Percentiles rank a stretch among this genome's conserved stretches.
Conservation (phyloP, 1,140 invertebrate species). For the Branchinecta lindahli region DNA sequence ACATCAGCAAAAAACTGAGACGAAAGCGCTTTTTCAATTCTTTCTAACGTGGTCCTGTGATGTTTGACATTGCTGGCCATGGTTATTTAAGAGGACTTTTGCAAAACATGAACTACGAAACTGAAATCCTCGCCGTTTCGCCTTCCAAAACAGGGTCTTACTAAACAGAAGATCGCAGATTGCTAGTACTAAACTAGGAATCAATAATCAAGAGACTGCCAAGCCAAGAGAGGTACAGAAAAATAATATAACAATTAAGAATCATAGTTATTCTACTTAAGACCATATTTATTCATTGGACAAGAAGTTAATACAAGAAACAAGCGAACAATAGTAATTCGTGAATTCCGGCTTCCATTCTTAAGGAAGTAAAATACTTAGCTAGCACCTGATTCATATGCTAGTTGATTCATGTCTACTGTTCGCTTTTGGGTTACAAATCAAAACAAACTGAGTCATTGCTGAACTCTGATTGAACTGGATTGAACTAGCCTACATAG, state of each 20-base stretch:
- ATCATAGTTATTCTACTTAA: not conserved
- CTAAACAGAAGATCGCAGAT: not conserved
- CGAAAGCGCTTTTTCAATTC: slow-evolving; percentile 38
- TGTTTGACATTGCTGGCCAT: slow-evolving; percentile 30
- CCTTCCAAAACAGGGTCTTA: slow-evolving; percentile 1
- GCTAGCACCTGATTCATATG: not conserved
- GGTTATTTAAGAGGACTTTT: no score
- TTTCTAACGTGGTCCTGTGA: slow-evolving; percentile 34
- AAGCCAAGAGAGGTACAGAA: no score
- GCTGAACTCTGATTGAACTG: no score
- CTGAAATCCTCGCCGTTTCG: not conserved
- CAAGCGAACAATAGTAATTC: not conserved
- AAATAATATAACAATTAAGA: not conserved
- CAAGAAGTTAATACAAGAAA: slow-evolving; percentile 6
- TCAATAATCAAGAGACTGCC: no score
- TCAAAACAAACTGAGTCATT: not conserved
- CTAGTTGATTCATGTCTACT: not conserved
- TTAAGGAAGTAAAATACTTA: no score
- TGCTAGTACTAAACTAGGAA: not conserved
- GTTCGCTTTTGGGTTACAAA: not conserved
- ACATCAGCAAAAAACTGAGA: slow-evolving; percentile 33
- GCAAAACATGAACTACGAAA: no score
- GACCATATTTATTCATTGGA: not conserved
- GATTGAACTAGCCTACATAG: no score
- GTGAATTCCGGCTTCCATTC: slow-evolving; percentile 6